Conservation (phyloP, 2,888 invertebrate genomes). For the Acleris cristana region DNA sequence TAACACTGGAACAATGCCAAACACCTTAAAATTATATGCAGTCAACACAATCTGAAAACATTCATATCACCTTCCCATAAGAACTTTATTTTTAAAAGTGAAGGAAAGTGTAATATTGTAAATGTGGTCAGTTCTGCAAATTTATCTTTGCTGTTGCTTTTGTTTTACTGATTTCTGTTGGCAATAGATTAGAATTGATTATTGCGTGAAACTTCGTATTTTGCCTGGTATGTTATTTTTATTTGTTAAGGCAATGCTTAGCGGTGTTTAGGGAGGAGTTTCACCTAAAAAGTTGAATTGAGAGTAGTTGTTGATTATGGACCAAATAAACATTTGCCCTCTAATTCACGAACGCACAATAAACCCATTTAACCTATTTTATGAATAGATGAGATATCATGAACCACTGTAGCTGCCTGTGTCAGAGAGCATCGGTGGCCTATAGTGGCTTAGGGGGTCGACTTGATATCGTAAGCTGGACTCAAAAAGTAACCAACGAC, state of each 20-base stretch:
- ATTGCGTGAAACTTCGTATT: not conserved
- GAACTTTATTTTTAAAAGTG: too few species aligned
- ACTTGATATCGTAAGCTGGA: too few species aligned
- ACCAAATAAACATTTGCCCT: too few species aligned
- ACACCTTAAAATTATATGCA: slow-evolving; percentile 6
- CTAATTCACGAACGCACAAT: too few species aligned
- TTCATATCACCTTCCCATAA: not conserved
- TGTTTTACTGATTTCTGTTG: not conserved
- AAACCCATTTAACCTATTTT: too few species aligned
- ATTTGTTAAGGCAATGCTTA: not conserved
- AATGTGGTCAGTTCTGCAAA: slow-evolving; percentile 20
- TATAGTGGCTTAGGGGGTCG: too few species aligned
- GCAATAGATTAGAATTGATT: not conserved
- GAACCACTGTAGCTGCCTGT: too few species aligned
- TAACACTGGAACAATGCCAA: slow-evolving; percentile 32
- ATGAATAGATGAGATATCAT: too few species aligned
- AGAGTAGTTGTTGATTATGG: too few species aligned
- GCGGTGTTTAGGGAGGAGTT: not conserved
- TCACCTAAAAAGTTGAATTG: not conserved
- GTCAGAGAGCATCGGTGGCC: too few species aligned
- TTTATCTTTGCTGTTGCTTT: slow-evolving; percentile 11
- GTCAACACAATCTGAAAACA: not conserved
- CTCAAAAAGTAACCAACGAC: too few species aligned
- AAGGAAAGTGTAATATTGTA: not conserved
- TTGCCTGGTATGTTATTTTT: not conserved